phyloP scores from a whole-genome alignment of 2,888 invertebrate species.

The Pristionchus fissidentatus region DNA sequence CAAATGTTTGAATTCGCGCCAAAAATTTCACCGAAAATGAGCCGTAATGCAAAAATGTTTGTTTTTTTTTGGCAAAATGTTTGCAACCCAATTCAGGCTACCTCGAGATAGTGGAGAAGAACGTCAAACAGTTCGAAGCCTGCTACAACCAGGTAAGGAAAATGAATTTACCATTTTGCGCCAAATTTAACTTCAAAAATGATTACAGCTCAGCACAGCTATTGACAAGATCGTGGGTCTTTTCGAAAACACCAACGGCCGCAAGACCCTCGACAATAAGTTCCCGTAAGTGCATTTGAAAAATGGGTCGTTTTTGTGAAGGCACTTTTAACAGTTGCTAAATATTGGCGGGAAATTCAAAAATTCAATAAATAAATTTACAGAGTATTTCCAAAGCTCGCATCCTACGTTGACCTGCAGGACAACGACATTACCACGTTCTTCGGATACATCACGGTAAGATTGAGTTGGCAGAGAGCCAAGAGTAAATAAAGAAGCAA shows the following conservation, averaged over 20 bases:
- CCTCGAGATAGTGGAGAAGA: background rate
- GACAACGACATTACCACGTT: slow-evolving; percentile 27
- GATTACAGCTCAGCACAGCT: background rate
- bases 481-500: background rate
- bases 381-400: background rate
- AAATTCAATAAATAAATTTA: background rate
- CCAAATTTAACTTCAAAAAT: background rate
- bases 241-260: slow-evolving; percentile 10
- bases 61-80: background rate
- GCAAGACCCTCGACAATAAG: background rate
- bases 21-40: background rate
- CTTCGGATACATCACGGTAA: slow-evolving; percentile 19
- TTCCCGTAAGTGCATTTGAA: slow-evolving; percentile 32
- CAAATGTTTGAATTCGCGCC: background rate
- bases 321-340: background rate
- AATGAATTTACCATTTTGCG: background rate
- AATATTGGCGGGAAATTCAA: slow-evolving; percentile 9
- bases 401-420: background rate
- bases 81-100: background rate
- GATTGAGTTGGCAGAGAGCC: background rate
- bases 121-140: background rate
- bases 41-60: background rate
- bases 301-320: background rate
- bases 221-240: background rate
- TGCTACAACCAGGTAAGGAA: slow-evolving; percentile 13